Conservation (phyloP, 92 coral and sea anemone species). For the Blastomussa wellsi region DNA sequence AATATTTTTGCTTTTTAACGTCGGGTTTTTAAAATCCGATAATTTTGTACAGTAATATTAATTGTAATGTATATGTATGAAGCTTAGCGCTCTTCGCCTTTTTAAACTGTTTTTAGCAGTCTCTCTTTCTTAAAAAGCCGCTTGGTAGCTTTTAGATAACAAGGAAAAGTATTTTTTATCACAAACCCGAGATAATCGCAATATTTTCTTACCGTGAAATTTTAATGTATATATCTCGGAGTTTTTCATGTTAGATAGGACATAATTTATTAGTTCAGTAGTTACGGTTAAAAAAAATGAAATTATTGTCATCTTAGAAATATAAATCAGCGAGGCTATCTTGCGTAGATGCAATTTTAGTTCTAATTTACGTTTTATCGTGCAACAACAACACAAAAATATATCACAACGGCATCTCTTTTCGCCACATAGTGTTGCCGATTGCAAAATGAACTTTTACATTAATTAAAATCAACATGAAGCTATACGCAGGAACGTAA, state of each 20-base stretch:
- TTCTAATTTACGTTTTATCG: background rate
- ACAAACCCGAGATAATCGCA: background rate
- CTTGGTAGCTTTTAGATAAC: constrained; percentile 18
- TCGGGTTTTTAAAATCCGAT: constrained; percentile 16
- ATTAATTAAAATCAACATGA: constrained; percentile 3
- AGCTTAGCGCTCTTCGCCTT: background rate
- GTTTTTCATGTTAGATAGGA: constrained; percentile 9
- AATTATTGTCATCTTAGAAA: background rate
- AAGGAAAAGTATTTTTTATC: constrained; percentile 19
- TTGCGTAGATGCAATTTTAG: background rate
- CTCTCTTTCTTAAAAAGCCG: background rate
- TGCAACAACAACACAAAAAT: background rate
- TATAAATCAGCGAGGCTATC: background rate
- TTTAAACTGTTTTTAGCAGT: constrained; percentile 11
- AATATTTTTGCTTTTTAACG: background rate
- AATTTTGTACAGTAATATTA: constrained; percentile 24
- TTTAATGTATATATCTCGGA: constrained; percentile 10
- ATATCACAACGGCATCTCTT: background rate
- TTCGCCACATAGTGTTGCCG: background rate
- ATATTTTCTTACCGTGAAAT: constrained; percentile 35
- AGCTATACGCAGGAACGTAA: background rate
- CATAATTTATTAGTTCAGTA: constrained; percentile 15
- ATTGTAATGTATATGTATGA: background rate
- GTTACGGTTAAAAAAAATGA: constrained; percentile 12
- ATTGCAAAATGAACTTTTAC: background rate